These are phyloP conservation scores for Tetragnatha versicolor DNA, from an alignment of 1,140 invertebrate genomes.

Conservation along the genomic window DNA sequence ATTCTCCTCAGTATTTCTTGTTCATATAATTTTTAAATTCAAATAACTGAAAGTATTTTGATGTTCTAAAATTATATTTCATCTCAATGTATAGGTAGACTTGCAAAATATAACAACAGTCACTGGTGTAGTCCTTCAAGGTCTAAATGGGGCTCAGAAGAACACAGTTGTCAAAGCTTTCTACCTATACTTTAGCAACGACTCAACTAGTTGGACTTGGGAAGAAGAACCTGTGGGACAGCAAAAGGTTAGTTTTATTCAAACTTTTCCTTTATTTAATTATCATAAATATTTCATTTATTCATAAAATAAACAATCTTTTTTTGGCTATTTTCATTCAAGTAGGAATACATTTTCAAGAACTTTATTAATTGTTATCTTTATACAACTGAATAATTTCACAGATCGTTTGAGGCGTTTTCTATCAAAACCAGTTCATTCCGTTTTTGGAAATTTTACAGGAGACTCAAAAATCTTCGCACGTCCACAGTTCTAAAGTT, in stretches of 20 bases:
- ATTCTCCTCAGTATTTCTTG: too few species aligned
- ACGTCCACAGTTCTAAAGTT: too few species aligned
- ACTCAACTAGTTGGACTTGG: constrained; percentile 54
- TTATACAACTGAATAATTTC: background rate
- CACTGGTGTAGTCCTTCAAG: constrained; percentile 57
- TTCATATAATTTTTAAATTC: too few species aligned
- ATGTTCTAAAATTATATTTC: too few species aligned
- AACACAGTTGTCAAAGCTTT: constrained; percentile 55
- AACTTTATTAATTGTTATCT: background rate
- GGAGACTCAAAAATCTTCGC: too few species aligned
- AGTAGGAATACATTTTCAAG: background rate
- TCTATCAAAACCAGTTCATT: too few species aligned
- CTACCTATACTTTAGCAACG: constrained; percentile 58
- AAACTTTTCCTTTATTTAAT: background rate
- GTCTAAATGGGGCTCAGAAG: constrained; percentile 44
- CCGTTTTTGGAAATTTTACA: too few species aligned
- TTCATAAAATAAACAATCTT: background rate
- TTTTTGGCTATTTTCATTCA: background rate
- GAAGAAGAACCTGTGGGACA: constrained; percentile 60
- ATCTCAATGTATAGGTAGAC: too few species aligned
- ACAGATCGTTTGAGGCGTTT: too few species aligned
- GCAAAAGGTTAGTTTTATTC: constrained; percentile 51
- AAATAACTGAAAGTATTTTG: too few species aligned
- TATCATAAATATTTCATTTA: background rate
- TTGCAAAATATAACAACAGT: constrained; percentile 54